Conservation (phyloP, 1,140 invertebrate genomes). For the Phymorhynchus buccinoides region DNA sequence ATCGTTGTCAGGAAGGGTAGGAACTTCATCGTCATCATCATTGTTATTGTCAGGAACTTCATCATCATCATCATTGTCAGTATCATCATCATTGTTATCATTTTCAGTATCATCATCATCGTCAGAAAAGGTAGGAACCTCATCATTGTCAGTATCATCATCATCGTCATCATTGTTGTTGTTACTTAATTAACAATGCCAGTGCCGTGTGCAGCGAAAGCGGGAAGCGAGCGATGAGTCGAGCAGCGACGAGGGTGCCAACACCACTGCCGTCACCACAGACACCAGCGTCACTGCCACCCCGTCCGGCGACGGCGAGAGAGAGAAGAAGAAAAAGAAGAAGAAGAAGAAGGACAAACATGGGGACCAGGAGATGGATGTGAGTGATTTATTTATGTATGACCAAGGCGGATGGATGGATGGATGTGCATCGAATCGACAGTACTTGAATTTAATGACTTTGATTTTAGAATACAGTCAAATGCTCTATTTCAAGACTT, state of each 20-base stretch:
- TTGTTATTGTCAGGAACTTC: too few species aligned
- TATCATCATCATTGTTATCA: background rate
- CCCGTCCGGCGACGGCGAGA: background rate
- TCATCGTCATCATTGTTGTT: background rate
- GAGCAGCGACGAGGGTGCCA: background rate
- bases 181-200: background rate
- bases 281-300: background rate
- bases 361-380: background rate
- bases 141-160: too few species aligned
- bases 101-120: background rate
- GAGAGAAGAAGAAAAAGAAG: slow-evolving; percentile 32
- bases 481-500: background rate
- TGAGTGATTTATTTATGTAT: background rate
- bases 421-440: too few species aligned
- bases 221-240: background rate
- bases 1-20: too few species aligned
- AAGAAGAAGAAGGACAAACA: slow-evolving; percentile 29
- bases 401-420: background rate
- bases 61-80: background rate
- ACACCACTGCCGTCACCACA: background rate
- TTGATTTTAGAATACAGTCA: background rate
- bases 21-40: too few species aligned
- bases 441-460: too few species aligned
- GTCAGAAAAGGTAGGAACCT: background rate
- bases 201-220: slow-evolving; percentile 3